Conservation (phyloP, 2,888 invertebrate species). For the Chrysotoxum bicinctum region DNA sequence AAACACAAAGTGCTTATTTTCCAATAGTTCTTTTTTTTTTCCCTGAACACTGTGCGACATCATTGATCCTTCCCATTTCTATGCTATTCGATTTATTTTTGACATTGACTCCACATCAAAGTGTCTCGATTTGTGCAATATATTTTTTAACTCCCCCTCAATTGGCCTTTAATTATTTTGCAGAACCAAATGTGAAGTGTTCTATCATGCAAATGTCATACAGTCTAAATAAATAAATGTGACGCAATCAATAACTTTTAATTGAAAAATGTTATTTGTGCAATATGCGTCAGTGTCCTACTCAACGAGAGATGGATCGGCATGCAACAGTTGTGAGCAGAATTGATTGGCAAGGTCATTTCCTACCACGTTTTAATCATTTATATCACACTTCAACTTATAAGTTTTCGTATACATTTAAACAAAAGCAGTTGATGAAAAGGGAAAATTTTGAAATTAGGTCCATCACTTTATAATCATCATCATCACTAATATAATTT, state of each 20-base stretch:
- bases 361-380: not conserved
- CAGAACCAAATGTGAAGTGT: not conserved
- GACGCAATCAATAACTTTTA: conserved; percentile 23
- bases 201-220: conserved; percentile 2
- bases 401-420: not conserved
- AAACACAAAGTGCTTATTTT: no score
- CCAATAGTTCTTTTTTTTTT: not conserved
- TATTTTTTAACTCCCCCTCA: not conserved
- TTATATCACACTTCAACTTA: not conserved
- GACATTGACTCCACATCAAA: not conserved
- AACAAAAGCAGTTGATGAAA: not conserved
- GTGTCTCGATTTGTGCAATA: not conserved
- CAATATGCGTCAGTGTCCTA: not conserved
- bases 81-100: not conserved
- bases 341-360: not conserved
- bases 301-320: not conserved
- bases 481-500: no score
- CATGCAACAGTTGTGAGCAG: conserved; percentile 12
- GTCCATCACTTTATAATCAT: no score
- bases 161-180: not conserved
- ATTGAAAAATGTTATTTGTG: conserved; percentile 10
- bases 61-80: not conserved
- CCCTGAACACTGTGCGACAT: not conserved
- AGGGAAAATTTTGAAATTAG: not conserved
- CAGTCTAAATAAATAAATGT: conserved; percentile 4